Base-by-base conservation (phyloP, 2,113 vertebrate species). In the Miniopterus natalensis region DNA sequence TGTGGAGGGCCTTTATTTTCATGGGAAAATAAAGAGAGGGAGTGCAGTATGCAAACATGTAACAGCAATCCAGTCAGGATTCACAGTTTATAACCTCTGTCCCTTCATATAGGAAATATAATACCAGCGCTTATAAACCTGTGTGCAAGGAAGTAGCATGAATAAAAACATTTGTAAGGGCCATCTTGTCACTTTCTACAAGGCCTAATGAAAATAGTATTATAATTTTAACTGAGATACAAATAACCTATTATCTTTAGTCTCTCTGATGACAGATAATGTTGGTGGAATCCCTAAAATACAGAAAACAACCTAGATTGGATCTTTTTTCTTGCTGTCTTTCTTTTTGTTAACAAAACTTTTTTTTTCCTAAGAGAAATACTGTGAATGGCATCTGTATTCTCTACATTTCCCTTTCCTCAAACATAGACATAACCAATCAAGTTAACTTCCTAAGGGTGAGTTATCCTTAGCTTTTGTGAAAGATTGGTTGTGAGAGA, bases 11-110 rank as follows among this genome's bases (percentile, higher is more conserved):
- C 78, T 36, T 36, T 94, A 55, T 36, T 94, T 96, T 94, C 53
- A 0, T 74, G 47, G 74, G 59, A 87, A 95, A 79, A 92, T 94
- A 92, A 80, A 86, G 57, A 92, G 13, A n/a, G 12, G 66, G 21
- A 85, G 85, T 95, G 49, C 73, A 85, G 51, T 94, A 88, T 79
- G 84, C 88, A 94, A 92, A 86, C 73, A 47, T 96, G 81, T 90
- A 97, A 95, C 23, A 74, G 83, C 61, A 97, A 70, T 49, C 59
- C 55, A 66, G 63, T 84, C 57, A 80, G 17, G 45, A 87, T 45
- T 86, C 45, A 75, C 36, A 40, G 9, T 93, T 78, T 92, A 93
- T 92, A 75, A 84, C 42, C 66, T 84, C 71, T 92, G 66, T 87
- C 55, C 45, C 57, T 94, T 68, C 47, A 18, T 65, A 45, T 81